Base-by-base conservation (phyloP, 2,888 invertebrate genomes). In the Drosophila mimica region DNA sequence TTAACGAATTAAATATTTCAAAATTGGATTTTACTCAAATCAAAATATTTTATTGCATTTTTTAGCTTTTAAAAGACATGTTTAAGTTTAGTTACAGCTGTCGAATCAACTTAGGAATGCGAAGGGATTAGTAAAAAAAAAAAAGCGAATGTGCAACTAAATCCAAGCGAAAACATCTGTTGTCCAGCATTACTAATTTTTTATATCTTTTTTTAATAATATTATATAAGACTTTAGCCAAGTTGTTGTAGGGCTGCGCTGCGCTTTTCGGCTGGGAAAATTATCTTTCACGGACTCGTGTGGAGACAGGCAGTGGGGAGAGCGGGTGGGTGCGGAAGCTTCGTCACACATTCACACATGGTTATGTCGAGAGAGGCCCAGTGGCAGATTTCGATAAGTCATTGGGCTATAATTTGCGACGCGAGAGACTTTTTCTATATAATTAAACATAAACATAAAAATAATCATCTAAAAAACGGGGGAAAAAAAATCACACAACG, bases 341-440 rank as follows among this genome's bases (percentile, higher is more conserved):
- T 79, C 60, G 62, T 59, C 81, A 61, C 71, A 76, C 66, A 57
- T 83, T 76, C 86, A 76, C 85, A 88, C 84, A 74, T 89, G 62
- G 59, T 70, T 71, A 20, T 43, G 6, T 43, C 51, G 38, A 67
- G 63, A 77, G 63, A 77, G 82, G 73, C 76, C 70, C 82, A 71
- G 77, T 83, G 88, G 89, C 90, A 85, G 81, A 88, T 86, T 85
- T 86, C 90, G 90, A 90, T 82, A 90, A 90, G 90, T 86, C 85
- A 86, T 86, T 89, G 80, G 82, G 82, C 88, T 89, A 79, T 82
- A 88, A 90, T 89, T 85, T 85, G 89, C 74, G 34, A 69, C 48
- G 48, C 59, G 48, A 11, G 53, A 67, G 72, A 84, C 88, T 82
- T 89, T 82, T 89, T 88, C 82, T 88, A 84, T 89, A 88, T 82